Conservation (phyloP, 1,140 invertebrate genomes). For the Drosophila aff. region DNA sequence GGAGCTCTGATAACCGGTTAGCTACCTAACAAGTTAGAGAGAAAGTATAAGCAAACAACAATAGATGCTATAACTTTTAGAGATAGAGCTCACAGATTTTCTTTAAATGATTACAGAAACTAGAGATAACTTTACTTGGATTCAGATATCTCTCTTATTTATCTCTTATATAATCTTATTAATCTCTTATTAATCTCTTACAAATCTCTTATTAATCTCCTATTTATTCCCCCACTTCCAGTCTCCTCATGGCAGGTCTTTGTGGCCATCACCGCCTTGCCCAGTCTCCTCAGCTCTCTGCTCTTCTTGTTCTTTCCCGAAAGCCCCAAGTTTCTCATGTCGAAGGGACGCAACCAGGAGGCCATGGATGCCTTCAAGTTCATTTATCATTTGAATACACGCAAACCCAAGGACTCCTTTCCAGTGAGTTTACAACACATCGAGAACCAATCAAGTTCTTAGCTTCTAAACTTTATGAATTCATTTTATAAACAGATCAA, state of each 20-base stretch:
- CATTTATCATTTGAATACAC: conserved; percentile 86
- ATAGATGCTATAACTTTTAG: not conserved
- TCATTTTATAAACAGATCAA: conserved; percentile 47
- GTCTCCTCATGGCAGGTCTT: conserved; percentile 92
- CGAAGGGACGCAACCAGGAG: conserved; percentile 89
- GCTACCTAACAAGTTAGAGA: not conserved
- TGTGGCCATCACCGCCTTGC: conserved; percentile 88
- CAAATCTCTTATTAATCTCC: not conserved
- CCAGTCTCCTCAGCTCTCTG: conserved; percentile 88
- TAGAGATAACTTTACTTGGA: no score
- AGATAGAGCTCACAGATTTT: not conserved
- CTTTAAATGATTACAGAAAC: not conserved
- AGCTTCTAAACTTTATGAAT: not conserved
- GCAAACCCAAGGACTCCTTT: conserved; percentile 87
- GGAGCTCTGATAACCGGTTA: not conserved
- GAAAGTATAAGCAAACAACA: not conserved
- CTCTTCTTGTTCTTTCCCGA: conserved; percentile 90
- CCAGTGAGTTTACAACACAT: conserved; percentile 86
- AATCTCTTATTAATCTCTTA: not conserved
- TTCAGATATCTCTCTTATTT: not conserved
- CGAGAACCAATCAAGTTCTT: not conserved
- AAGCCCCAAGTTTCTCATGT: conserved; percentile 93
- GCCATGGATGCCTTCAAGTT: conserved; percentile 85
- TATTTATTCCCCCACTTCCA: conserved; percentile 58
- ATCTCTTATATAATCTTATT: not conserved